Base-by-base conservation (phyloP, 1,140 invertebrate species). In the Tetramorium simillimum region DNA sequence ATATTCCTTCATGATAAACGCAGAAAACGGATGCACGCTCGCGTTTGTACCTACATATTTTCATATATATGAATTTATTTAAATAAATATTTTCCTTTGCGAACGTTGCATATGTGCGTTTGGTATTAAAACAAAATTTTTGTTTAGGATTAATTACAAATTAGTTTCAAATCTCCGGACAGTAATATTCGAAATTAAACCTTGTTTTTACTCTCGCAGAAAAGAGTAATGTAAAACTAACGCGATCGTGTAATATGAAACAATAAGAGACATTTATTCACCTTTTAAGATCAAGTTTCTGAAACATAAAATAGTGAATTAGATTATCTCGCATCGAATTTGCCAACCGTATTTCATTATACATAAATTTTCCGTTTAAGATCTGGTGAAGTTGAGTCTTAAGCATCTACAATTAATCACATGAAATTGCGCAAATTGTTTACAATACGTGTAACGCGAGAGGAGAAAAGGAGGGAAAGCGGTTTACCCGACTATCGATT, bases 401-500 rank as follows among this genome's bases (percentile, higher is more conserved):
- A 40, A 56, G 33, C 21, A 60, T 43, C 40, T 51, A 12, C 53
- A 60, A 73, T 84, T 84, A 84, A 75, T 84, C n/a, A 46, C 40
- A 70, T 18, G 37, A 84, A 72, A 60, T 49, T 62, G 40, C 18
- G 40, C n/a, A 60, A 73, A 84, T 84, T 73, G 67, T 84, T 84
- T 60, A 46, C 43, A 60, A 46, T 37, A 49, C 69, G 40, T n/a
- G 60, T 60, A 18, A 33, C 10, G 16, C 18, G 18, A 43, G 53
- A 46, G 46, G n/a, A 14, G 53, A 60, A 75, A 60, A 73, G 28
- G 69, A 7, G 10, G 69, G 40, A 73, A 60, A 73, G 18, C 80
- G 40, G n/a, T 84, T 84, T 73, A 60, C 40, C 69, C 24, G 77
- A 67, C 77, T 73, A 84, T 84, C 69, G 80, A 84, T 84, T 49